Evolutionary conservation across 2,888 invertebrate genomes (phyloP).

Genomic region (Heteropelma amictum): DNA sequence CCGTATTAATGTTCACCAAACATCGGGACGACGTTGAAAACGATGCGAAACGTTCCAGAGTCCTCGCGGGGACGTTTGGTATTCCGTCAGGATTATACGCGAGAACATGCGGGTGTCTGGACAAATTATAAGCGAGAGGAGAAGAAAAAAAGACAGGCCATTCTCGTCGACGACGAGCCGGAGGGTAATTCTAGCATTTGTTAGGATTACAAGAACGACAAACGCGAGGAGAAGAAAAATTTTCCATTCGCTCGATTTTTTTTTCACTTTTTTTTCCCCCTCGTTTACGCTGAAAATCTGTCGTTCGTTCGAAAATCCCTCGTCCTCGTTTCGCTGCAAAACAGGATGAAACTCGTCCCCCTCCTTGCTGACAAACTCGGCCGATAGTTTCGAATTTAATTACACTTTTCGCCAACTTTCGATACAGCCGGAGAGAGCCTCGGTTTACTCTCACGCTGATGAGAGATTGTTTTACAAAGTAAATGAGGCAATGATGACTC

Average conservation of each 20-base stretch:
- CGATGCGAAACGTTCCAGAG: slow-evolving; percentile 13
- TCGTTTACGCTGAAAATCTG: slow-evolving; percentile 40
- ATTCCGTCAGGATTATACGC: slow-evolving; percentile 59
- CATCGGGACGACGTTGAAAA: slow-evolving; percentile 24
- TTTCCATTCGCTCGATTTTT: slow-evolving; percentile 10
- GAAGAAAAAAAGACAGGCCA: slow-evolving; percentile 13
- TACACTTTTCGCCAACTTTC: slow-evolving; percentile 73
- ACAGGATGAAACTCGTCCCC: slow-evolving; percentile 3
- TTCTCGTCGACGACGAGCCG: background rate
- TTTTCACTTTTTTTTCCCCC: no score
- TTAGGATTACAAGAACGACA: slow-evolving; percentile 68
- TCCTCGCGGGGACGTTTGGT: slow-evolving; percentile 40
- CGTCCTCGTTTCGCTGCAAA: background rate
- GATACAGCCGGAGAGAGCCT: slow-evolving; percentile 67
- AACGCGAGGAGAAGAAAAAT: slow-evolving; percentile 25
- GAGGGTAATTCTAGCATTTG: slow-evolving; percentile 64
- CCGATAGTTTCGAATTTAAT: slow-evolving; percentile 69
- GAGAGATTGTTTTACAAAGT: slow-evolving; percentile 74
- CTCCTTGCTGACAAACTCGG: background rate
- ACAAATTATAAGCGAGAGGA: slow-evolving; percentile 54
- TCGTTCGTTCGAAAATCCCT: slow-evolving; percentile 10
- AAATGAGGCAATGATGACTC: slow-evolving; percentile 77
- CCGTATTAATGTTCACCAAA: slow-evolving; percentile 30
- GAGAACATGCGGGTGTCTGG: slow-evolving; percentile 56
- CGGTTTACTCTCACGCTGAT: background rate